Percentiles rank a stretch among this genome's conserved stretches.
phyloP scores from a whole-genome alignment of 2,797 vertebrate genomes.

The Notolabrus celidotus region DNA sequence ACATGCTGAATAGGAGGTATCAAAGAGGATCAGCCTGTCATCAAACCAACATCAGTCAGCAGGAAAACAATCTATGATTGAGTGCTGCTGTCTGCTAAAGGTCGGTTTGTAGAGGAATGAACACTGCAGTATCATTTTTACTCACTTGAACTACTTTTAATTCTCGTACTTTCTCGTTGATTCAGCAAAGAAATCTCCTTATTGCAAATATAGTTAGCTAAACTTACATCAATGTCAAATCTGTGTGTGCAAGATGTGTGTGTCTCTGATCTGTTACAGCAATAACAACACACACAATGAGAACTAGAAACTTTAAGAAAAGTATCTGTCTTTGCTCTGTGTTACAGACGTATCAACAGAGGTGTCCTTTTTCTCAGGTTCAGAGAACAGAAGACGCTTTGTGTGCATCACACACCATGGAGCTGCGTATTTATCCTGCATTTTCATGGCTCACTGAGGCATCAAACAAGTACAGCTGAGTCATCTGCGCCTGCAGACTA shows the following conservation, averaged over 20 bases:
- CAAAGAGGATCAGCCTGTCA: constrained; percentile 57
- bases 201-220: no score
- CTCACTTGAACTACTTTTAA: neutral
- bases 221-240: no score
- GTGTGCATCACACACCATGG: neutral
- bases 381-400: neutral
- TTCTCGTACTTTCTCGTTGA: no score
- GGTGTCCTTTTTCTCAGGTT: neutral
- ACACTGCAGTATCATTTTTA: neutral
- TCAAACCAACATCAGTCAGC: constrained; percentile 47
- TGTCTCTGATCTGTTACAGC: no score
- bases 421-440: neutral
- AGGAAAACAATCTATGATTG: constrained; percentile 34
- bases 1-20: constrained; percentile 60
- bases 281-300: neutral
- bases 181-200: no score
- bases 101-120: neutral
- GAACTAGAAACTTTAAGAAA: neutral
- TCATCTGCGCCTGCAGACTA: constrained; percentile 44
- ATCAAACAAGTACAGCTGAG: constrained; percentile 55
- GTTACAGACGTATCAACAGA: neutral
- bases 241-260: no score
- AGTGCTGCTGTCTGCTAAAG: neutral
- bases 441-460: constrained; percentile 1
- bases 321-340: neutral